phyloP scores from a whole-genome alignment of 1,140 invertebrate genomes.

The Drosophila neocordata region DNA sequence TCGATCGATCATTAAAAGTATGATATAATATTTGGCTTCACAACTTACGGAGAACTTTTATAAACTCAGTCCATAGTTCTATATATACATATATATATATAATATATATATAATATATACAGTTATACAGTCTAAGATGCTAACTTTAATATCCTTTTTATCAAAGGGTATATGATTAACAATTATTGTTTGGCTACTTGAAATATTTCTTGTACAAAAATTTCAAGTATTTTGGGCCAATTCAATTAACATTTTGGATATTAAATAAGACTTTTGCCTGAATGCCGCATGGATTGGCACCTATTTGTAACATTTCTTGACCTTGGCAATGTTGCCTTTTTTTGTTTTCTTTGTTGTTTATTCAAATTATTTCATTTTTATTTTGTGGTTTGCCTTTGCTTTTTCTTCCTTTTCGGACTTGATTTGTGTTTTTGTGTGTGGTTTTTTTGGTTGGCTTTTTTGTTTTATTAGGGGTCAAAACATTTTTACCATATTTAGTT shows the following conservation, averaged over 20 bases:
- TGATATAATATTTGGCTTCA: too few species aligned
- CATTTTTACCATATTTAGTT: background rate
- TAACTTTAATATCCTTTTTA: too few species aligned
- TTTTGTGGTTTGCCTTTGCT: background rate
- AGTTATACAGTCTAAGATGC: too few species aligned
- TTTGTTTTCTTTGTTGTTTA: background rate
- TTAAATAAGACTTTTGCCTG: background rate
- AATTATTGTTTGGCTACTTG: too few species aligned
- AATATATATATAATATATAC: too few species aligned
- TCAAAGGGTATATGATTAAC: too few species aligned
- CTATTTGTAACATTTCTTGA: conserved; percentile 8
- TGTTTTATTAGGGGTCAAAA: conserved; percentile 8
- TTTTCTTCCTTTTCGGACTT: background rate
- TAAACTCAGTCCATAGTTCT: too few species aligned
- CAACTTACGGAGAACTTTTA: too few species aligned
- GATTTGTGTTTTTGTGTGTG: background rate
- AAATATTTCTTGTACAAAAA: too few species aligned
- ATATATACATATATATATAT: too few species aligned
- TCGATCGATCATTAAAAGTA: too few species aligned
- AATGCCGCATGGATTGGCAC: background rate
- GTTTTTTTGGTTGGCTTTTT: background rate
- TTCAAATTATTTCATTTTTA: background rate
- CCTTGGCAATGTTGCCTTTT: background rate
- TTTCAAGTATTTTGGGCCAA: background rate
- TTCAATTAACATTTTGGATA: background rate